These are phyloP conservation scores for Rotaria socialis DNA, from an alignment of 2,888 invertebrate species.

Conservation along the genomic window DNA sequence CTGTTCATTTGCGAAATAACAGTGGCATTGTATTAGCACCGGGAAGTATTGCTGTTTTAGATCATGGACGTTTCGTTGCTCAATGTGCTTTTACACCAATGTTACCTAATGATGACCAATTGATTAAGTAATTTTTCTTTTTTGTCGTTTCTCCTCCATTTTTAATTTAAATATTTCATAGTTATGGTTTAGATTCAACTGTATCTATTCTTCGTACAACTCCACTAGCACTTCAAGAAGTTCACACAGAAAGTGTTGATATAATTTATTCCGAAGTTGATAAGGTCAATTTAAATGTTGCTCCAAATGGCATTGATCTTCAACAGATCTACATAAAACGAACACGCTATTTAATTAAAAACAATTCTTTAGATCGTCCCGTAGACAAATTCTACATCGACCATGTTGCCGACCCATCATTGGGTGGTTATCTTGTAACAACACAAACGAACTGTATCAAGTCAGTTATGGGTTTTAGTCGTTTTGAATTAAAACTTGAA, in stretches of 20 bases:
- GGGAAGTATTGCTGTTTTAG: not conserved
- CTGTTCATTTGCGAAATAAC: constrained; percentile 24
- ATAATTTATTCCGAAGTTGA: not conserved
- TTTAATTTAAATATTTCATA: not conserved
- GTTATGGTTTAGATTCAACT: constrained; percentile 32
- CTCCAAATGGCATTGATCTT: not conserved
- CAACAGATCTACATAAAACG: not conserved
- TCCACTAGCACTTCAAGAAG: not conserved
- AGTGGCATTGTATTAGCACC: constrained; percentile 1
- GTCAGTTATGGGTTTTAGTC: not conserved
- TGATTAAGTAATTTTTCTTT: not conserved
- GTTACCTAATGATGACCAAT: constrained; percentile 9
- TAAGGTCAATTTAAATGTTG: not conserved
- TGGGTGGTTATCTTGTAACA: constrained; percentile 4
- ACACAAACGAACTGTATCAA: constrained; percentile 25
- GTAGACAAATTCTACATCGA: constrained; percentile 7
- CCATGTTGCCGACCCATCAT: not conserved
- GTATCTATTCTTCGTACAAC: not conserved
- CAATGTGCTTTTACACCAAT: constrained; percentile 25
- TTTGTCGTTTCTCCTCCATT: not conserved
- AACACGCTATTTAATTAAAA: constrained; percentile 14
- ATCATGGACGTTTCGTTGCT: constrained; percentile 7
- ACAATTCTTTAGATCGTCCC: not conserved
- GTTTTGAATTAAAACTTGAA: not conserved
- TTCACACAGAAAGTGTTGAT: constrained; percentile 3